Evolutionary conservation across 2,888 invertebrate species (phyloP), one percentile per base, ranked within the genome.

Genomic region (Perdita meconis): DNA sequence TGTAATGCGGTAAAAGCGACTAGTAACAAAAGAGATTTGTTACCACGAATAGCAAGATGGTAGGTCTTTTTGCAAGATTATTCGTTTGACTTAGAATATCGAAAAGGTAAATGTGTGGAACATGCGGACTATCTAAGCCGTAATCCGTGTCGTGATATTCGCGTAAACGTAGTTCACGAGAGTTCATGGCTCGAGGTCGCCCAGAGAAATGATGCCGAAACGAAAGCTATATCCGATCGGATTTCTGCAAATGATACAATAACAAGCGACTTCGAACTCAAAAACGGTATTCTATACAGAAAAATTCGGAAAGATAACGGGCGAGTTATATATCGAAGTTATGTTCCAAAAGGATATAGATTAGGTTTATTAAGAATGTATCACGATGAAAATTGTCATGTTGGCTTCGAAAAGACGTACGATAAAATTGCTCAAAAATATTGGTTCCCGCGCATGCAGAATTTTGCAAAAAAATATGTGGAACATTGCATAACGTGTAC

Each of bases 321-420:
- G 0, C 36, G 67, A n/a, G 10, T 50, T 5, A 44, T 44, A 44
- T 44, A 44, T 44, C 19, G 30, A 4, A 22, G 16, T 19, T 44
- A 12, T 24, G 24, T 60, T 16, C 12, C 42, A n/a, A 59, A 59
- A 22, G 59, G 59, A 10, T 16, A 16, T 67, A 10, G 57, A 30
- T 4, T 30, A 30, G 2, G 36, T 5, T 38, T 56, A 19, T 12
- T 66, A 13, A 42, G 56, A 1, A 10, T 70, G 0, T 70, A 57
- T 24, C 70, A 70, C n/a, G 57, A 57, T 8, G 66, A 66, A 4
- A 66, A 66, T 42, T 44, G 56, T 22, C 64, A 70, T 10, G 50
- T 70, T 0, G 57, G 57, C 0, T 42, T 36, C 1, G 64, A 70
- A 2, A 70, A 70, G 16, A 70, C 70, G 13, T 40, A 50, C 8